Base-by-base conservation (phyloP, 2,888 invertebrate genomes). In the Phalera bucephala region DNA sequence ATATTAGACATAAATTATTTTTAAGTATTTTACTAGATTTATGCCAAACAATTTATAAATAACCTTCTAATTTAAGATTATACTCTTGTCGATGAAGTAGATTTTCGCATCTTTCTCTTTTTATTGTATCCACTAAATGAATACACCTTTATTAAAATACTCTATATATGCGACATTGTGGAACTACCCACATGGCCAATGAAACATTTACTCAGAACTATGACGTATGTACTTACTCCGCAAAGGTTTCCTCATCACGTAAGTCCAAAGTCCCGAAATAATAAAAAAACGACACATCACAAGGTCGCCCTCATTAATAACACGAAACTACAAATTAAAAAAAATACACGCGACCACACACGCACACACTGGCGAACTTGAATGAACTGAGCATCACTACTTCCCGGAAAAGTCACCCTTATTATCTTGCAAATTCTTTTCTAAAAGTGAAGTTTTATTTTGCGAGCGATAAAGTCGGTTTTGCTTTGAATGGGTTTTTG, bases 251-350 rank as follows among this genome's bases (percentile, higher is more conserved):
- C 44, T 59, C 37, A 56, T 41, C 1, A 48, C 56, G 25, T 50
- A 55, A 47, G 50, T 42, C 7, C 56, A 59, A 1, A 53, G 34
- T 1, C 56, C 56, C 6, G 59, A 56, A 31, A 56, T 37, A 34
- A 58, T 36, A 17, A 55, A 42, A 40, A 55, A 52, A 19, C 73
- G 60, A 38, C 75, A 75, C 75, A 75, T 75, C 38, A 45, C 64
- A 48, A 47, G 36, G 44, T 36, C 63, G 17, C 33, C n/a, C 29
- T 34, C 45, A 56, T 58, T 52, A 53, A 40, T 34, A 41, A 36
- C 40, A 37, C 25, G 34, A 43, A 50, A 40, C 45, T 19, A 8
- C 14, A 26, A 47, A 45, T 35, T 35, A 27, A 33, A 50, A 41
- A 22, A 48, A 62, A 42, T 13, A 39, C 39, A 47, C 54, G 43